Conservation (phyloP, 2,113 vertebrate genomes). For the Pitta sordida region DNA sequence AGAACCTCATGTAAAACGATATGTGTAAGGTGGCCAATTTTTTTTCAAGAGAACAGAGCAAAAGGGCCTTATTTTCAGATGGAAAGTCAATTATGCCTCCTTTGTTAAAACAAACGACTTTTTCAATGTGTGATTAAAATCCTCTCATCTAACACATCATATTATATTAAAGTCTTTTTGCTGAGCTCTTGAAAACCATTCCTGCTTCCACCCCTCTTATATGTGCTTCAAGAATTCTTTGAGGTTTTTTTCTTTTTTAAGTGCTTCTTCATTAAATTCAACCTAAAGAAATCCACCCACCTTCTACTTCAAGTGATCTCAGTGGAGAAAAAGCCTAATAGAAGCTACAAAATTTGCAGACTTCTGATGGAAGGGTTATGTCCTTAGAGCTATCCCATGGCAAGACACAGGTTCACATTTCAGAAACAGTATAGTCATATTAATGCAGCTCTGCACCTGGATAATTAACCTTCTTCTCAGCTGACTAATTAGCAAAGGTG, state of each 20-base stretch:
- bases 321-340: background rate
- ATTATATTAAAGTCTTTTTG: background rate
- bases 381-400: background rate
- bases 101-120: background rate
- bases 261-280: background rate
- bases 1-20: background rate
- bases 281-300: background rate
- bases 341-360: background rate
- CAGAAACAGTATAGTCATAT: background rate
- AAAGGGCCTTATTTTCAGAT: background rate
- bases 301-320: background rate
- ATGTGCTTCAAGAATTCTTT: background rate
- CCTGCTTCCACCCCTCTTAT: background rate
- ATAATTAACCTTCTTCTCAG: constrained; percentile 15
- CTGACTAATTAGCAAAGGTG: constrained; percentile 20
- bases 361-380: background rate
- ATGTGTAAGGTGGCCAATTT: background rate
- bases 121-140: background rate
- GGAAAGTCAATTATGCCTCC: background rate
- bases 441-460: constrained; percentile 4
- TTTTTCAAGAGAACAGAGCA: background rate
- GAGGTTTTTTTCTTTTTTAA: background rate
- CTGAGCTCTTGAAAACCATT: background rate
- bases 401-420: background rate
- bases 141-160: background rate